Conservation (phyloP, 2,797 vertebrate genomes). For the Crenuchus spilurus region DNA sequence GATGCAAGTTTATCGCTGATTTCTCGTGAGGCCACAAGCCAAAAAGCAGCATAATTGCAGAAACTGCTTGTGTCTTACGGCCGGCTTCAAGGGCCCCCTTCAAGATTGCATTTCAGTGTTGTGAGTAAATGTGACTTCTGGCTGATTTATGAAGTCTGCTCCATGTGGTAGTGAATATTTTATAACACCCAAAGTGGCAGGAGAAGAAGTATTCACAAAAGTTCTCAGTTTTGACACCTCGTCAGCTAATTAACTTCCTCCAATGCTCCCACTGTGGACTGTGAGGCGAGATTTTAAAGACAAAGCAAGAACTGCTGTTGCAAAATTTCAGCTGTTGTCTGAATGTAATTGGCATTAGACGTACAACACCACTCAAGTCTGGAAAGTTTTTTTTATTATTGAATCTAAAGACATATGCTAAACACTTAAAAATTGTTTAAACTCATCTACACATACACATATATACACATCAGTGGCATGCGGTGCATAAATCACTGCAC, state of each 20-base stretch:
- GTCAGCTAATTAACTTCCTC: background rate
- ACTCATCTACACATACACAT: too few relatives aligned
- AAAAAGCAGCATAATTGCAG: background rate
- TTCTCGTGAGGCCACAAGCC: background rate
- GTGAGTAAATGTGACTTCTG: background rate
- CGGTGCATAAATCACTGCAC: too few relatives aligned
- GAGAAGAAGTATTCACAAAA: background rate
- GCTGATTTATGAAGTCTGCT: background rate
- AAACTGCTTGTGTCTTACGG: background rate
- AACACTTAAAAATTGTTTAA: too few relatives aligned
- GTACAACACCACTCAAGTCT: too few relatives aligned
- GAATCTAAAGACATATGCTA: too few relatives aligned
- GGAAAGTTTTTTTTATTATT: too few relatives aligned
- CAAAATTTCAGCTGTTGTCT: background rate
- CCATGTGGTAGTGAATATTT: background rate
- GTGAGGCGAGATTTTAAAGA: background rate
- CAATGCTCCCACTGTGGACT: background rate
- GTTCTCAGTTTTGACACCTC: slow-evolving; percentile 1
- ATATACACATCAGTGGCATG: too few relatives aligned
- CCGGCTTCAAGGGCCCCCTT: background rate
- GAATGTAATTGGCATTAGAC: background rate
- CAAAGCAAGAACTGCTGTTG: background rate
- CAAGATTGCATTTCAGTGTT: background rate
- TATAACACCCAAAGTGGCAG: background rate
- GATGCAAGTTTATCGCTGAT: background rate